Evolutionary conservation across 2,888 invertebrate genomes (phyloP).

Genomic region (Tryphoninae sp.): DNA sequence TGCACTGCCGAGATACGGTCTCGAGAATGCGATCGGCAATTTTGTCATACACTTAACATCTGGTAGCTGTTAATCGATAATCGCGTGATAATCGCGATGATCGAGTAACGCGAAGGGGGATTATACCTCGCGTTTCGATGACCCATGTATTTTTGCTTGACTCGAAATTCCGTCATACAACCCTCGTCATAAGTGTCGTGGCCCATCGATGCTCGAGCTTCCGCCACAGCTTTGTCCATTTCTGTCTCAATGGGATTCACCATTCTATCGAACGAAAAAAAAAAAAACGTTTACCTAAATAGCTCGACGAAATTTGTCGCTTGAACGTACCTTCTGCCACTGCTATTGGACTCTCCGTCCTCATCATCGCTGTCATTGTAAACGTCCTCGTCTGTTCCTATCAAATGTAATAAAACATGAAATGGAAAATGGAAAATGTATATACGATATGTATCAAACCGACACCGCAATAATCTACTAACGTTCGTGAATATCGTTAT

Average conservation of each 20-base stretch:
- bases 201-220: constrained; percentile 71
- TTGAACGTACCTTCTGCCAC: constrained; percentile 56
- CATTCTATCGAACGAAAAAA: constrained; percentile 71
- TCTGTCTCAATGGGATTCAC: constrained; percentile 76
- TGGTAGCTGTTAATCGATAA: constrained; percentile 1
- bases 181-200: constrained; percentile 72
- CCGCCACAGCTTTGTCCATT: constrained; percentile 77
- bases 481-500: constrained; percentile 73
- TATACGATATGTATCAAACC: not conserved
- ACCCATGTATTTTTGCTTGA: constrained; percentile 88
- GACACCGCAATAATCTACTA: constrained; percentile 55
- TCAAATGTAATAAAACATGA: constrained; percentile 36
- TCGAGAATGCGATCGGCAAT: constrained; percentile 20
- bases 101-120: constrained; percentile 39
- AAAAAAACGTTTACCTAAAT: not conserved
- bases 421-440: not conserved
- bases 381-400: constrained; percentile 77
- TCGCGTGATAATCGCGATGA: constrained; percentile 22
- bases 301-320: not conserved
- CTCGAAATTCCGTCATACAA: constrained; percentile 81
- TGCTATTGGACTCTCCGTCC: constrained; percentile 67
- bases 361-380: constrained; percentile 80
- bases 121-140: constrained; percentile 89
- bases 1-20: not conserved
- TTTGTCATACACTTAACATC: constrained; percentile 3